Conservation (phyloP, 2,797 vertebrate species). For the Bucorvus abyssinicus region DNA sequence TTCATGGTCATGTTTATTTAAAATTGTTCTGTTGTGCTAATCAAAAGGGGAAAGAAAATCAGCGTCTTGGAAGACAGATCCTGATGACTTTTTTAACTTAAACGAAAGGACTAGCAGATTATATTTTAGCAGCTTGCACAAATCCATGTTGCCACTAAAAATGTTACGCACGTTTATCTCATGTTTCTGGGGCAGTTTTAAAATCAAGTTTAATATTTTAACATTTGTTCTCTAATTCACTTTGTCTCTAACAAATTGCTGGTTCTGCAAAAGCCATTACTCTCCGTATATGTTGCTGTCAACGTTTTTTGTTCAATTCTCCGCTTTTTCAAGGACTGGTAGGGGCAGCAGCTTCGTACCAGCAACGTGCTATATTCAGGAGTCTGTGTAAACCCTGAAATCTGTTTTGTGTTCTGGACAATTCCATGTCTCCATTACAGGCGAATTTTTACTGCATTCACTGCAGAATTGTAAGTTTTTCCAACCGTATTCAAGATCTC, state of each 20-base stretch:
- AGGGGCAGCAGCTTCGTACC: slow-evolving; percentile 41
- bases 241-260: slow-evolving; percentile 51
- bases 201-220: slow-evolving; percentile 51
- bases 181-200: slow-evolving; percentile 59
- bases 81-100: slow-evolving; percentile 50
- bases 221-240: slow-evolving; percentile 38
- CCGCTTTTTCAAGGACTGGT: slow-evolving; percentile 34
- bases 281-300: not conserved
- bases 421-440: slow-evolving; percentile 27
- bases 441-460: slow-evolving; percentile 11
- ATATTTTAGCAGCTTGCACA: slow-evolving; percentile 70
- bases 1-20: slow-evolving; percentile 65
- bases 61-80: slow-evolving; percentile 25
- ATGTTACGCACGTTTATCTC: slow-evolving; percentile 50
- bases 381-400: slow-evolving; percentile 4
- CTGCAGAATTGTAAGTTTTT: slow-evolving; percentile 51
- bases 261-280: slow-evolving; percentile 59
- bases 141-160: slow-evolving; percentile 62
- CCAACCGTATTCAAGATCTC: slow-evolving; percentile 38
- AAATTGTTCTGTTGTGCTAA: slow-evolving; percentile 66
- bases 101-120: slow-evolving; percentile 42
- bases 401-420: slow-evolving; percentile 17
- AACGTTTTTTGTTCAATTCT: slow-evolving; percentile 31
- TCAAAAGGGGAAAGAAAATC: slow-evolving; percentile 47
- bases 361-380: not conserved